These are phyloP conservation scores for Podilymbus podiceps DNA, from an alignment of 2,113 vertebrate genomes.

Conservation along the genomic window DNA sequence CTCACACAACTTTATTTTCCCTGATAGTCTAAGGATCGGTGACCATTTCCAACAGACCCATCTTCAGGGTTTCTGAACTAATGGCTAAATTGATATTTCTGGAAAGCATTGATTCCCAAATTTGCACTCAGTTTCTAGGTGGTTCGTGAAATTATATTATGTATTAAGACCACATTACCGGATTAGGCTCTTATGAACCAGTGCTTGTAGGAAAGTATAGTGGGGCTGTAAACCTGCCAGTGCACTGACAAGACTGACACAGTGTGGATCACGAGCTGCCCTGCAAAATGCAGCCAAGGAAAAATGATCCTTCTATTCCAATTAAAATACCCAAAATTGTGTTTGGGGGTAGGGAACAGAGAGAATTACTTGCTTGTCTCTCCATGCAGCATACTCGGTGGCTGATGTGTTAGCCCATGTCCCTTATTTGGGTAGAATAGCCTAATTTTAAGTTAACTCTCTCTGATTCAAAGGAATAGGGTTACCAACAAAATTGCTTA, in stretches of 20 bases:
- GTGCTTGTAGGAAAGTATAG: neutral
- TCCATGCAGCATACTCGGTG: neutral
- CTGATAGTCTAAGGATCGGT: neutral
- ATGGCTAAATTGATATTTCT: neutral
- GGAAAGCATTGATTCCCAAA: neutral
- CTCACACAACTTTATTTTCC: neutral
- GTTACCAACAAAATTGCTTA: neutral
- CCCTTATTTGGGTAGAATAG: neutral
- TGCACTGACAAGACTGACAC: neutral
- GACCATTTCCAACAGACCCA: neutral
- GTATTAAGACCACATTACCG: neutral
- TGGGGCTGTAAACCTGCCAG: neutral
- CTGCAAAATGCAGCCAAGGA: constrained; percentile 10
- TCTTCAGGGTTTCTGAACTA: neutral
- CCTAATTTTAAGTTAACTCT: neutral
- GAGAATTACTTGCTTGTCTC: neutral
- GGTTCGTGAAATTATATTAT: neutral
- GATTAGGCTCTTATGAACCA: neutral
- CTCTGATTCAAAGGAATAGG: neutral
- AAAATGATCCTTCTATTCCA: constrained; percentile 18
- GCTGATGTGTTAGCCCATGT: neutral
- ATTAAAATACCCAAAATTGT: neutral
- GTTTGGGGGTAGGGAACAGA: neutral
- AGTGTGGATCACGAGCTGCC: neutral
- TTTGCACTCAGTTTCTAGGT: constrained; percentile 14